Base-by-base conservation (phyloP, 2,888 invertebrate genomes). In the Chorisops tibialis region DNA sequence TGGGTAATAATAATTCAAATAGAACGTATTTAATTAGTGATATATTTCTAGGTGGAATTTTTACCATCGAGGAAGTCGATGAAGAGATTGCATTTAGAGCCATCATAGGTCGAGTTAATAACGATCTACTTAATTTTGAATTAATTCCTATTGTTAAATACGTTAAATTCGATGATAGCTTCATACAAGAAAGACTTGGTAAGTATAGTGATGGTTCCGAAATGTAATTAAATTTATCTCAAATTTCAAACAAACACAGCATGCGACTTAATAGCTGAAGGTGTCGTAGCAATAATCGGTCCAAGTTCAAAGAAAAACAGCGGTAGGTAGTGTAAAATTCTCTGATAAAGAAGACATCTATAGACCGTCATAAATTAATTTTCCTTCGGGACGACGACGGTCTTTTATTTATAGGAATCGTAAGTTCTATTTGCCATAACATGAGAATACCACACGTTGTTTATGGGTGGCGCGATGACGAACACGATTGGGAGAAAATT, bases 281-380 rank as follows among this genome's bases (percentile, higher is more conserved):
- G 89, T 37, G 86, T 90, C 59, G 84, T 85, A 18, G 90, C 88
- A 65, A 84, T 91, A 72, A 88, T 89, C 71, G 91, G 90, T 18
- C 89, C 79, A 72, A 76, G 75, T 73, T 77, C 79, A 73, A 74
- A 58, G 41, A 41, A 52, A 54, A 51, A 64, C 48, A 56, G 65
- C 80, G 79, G 73, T 71, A 70, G 69, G 14, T 73, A 72, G 5
- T 7, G 7, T 30, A 24, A 24, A 7, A 24, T 24, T 24, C n/a
- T n/a, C n/a, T 24, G 24, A 30, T 30, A 5, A 7, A 1, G 30
- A 9, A 30, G 9, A 30, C 30, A 30, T 2, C 30, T 30, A n/a
- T n/a, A 9, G 30, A 30, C 30, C 30, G 7, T 30, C 5, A 30
- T 30, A 7, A 30, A 30, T 30, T 30, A 30, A 30, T 19, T 6